Percentiles rank a stretch among this genome's conserved stretches.
Conservation (phyloP, 2,113 vertebrate species). For the Phalacrocorax aristotelis region DNA sequence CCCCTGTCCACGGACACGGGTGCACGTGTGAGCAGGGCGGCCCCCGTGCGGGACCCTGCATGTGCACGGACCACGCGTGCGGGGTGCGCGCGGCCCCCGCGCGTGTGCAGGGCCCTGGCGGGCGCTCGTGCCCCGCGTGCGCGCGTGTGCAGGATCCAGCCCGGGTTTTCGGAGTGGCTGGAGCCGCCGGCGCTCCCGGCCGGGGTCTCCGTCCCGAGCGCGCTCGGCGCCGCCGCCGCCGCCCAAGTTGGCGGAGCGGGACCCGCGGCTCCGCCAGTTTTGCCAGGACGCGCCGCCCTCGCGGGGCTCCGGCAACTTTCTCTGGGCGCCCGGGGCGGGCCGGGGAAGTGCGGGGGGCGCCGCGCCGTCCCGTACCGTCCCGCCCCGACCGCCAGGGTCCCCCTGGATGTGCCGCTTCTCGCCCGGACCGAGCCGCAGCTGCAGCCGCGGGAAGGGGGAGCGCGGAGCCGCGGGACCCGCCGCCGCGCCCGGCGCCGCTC, state of each 20-base stretch:
- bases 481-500: no score
- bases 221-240: slow-evolving; percentile 11
- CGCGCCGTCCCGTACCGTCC: no score
- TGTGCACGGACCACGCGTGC: no score
- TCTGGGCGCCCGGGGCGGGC: neutral
- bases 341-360: neutral
- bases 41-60: neutral
- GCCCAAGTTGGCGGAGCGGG: slow-evolving; percentile 16
- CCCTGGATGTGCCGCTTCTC: no score
- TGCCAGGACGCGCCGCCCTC: slow-evolving; percentile 1
- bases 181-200: neutral
- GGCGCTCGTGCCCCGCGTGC: neutral
- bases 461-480: no score
- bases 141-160: neutral
- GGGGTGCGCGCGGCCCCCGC: neutral
- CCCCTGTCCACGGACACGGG: neutral
- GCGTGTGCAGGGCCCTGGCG: neutral
- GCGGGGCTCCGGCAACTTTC: neutral
- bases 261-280: neutral
- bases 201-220: slow-evolving; percentile 35
- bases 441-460: no score
- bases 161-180: slow-evolving; percentile 38
- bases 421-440: no score
- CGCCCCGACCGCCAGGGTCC: no score
- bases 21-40: neutral